Conservation (phyloP, 2,797 vertebrate genomes). For the Tachyglossus aculeatus region DNA sequence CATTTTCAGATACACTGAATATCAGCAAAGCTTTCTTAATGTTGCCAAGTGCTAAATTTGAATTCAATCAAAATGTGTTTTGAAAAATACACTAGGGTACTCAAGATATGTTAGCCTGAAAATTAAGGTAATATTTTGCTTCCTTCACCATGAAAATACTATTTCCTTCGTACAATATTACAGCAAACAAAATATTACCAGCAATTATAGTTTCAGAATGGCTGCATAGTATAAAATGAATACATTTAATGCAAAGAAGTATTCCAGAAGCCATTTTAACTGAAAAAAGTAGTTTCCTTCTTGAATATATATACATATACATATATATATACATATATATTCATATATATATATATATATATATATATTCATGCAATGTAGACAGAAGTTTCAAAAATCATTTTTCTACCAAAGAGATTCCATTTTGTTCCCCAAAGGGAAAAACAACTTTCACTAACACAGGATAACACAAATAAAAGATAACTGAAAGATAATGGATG, state of each 20-base stretch:
- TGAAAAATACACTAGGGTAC: not conserved
- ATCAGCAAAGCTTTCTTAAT: conserved; percentile 16
- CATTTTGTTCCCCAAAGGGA: no score
- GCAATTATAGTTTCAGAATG: not conserved
- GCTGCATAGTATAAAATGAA: not conserved
- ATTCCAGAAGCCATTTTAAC: not conserved
- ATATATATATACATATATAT: no score
- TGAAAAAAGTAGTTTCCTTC: no score
- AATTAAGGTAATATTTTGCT: not conserved
- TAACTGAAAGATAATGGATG: no score
- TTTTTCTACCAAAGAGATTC: no score
- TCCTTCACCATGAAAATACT: not conserved
- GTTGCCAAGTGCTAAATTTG: conserved; percentile 22
- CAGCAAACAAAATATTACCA: not conserved
- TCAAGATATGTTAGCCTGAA: not conserved
- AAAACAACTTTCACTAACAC: no score
- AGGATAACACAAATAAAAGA: no score
- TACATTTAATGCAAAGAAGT: not conserved
- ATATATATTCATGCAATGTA: no score
- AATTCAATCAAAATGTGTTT: not conserved
- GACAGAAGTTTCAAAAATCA: no score
- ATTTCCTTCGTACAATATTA: not conserved
- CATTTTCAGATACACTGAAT: conserved; percentile 38
- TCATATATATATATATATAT: no score
- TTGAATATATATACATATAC: no score